Evolutionary conservation across 92 coral and sea anemone species (phyloP).

Genomic region (Galaxea fascicularis): DNA sequence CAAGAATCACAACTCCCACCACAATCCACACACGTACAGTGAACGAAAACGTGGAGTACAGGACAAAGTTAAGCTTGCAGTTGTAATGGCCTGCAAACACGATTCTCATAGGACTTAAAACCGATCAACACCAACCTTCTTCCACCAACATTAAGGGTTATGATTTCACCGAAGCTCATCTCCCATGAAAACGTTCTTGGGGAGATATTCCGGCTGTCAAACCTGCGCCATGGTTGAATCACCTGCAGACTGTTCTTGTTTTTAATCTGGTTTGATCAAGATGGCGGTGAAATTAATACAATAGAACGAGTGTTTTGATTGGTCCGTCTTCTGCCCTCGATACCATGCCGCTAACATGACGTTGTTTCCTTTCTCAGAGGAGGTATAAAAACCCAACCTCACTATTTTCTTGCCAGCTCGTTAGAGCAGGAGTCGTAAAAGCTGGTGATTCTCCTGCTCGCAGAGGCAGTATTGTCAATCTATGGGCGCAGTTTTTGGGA

Average conservation of each 20-base stretch:
- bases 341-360: background rate
- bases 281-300: constrained; percentile 53
- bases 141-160: constrained; percentile 97
- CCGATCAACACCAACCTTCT: constrained; percentile 65
- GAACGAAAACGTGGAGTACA: too few species aligned
- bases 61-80: too few species aligned
- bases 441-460: too few species aligned
- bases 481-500: too few species aligned
- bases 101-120: too few species aligned
- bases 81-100: too few species aligned
- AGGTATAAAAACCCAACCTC: constrained; percentile 3
- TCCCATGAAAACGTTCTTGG: constrained; percentile 22
- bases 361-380: background rate
- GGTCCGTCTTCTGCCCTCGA: constrained; percentile 39
- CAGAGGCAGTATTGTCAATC: too few species aligned
- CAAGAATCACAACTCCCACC: too few species aligned
- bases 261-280: constrained; percentile 9
- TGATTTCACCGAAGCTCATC: constrained; percentile 92
- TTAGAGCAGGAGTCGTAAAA: too few species aligned
- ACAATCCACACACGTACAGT: too few species aligned
- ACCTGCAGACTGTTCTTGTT: constrained; percentile 56
- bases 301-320: constrained; percentile 21
- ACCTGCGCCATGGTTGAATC: constrained; percentile 39
- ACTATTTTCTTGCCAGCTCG: too few species aligned
- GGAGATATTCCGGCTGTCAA: background rate